These are phyloP conservation scores for Cinclus mexicanus DNA, from an alignment of 2,113 vertebrate genomes.

Conservation along the genomic window DNA sequence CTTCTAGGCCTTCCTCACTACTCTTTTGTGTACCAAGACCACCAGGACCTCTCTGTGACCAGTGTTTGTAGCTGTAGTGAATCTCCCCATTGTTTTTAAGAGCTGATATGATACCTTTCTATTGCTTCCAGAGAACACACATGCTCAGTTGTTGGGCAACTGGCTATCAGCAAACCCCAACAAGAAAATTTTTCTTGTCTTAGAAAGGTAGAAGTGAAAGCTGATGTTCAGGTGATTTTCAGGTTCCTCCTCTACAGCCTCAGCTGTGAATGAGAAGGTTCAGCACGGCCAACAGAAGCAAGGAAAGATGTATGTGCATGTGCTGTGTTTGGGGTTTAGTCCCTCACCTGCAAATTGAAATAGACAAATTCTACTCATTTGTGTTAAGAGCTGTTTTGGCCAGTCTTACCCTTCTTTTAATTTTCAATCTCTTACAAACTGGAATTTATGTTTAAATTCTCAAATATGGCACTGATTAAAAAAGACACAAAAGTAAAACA, in stretches of 20 bases:
- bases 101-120: neutral
- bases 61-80: fast-evolving
- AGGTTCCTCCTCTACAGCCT: neutral
- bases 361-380: neutral
- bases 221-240: neutral
- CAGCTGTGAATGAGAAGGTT: neutral
- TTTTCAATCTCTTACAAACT: neutral
- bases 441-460: neutral
- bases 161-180: neutral
- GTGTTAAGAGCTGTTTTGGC: neutral
- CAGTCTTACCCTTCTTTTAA: neutral
- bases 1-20: neutral
- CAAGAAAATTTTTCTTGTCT: neutral
- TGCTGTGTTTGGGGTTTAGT: neutral
- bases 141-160: neutral
- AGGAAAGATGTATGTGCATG: neutral
- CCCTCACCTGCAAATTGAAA: neutral
- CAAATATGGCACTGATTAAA: neutral
- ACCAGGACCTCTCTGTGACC: neutral
- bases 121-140: neutral
- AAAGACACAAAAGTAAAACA: neutral
- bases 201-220: neutral
- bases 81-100: neutral
- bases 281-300: fast-evolving
- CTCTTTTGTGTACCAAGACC: neutral